Conservation (phyloP, 2,113 vertebrate species). For the Tichodroma muraria region DNA sequence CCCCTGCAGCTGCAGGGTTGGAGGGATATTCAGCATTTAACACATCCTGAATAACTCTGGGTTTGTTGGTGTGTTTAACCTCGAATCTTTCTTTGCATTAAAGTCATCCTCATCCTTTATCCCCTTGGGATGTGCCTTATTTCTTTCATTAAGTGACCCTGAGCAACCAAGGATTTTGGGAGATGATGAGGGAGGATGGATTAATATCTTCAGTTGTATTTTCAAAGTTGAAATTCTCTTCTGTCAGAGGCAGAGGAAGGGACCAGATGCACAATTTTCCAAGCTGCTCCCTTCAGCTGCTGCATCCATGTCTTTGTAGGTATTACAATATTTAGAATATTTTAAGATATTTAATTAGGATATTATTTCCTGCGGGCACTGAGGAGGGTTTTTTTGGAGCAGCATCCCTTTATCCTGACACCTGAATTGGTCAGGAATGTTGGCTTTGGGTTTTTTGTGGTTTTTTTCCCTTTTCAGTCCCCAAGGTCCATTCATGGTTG, state of each 20-base stretch:
- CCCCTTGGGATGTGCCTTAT: too few relatives aligned
- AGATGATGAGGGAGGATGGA: not conserved
- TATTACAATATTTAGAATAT: not conserved
- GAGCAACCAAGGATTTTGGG: not conserved
- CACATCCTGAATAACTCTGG: not conserved
- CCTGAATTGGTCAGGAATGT: not conserved
- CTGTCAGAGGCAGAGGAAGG: not conserved
- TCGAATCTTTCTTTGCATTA: not conserved
- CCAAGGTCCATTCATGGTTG: not conserved
- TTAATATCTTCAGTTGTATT: rapidly evolving
- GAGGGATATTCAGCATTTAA: not conserved
- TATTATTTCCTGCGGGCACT: not conserved
- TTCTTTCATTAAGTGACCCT: not conserved
- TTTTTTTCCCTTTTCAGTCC: not conserved
- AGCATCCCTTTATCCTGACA: not conserved
- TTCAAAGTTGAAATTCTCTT: not conserved
- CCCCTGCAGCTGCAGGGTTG: not conserved
- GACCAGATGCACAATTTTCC: not conserved
- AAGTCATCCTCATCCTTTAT: not conserved
- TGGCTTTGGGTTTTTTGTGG: not conserved
- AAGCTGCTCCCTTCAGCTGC: not conserved
- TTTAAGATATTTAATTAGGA: not conserved
- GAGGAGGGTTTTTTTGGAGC: not conserved
- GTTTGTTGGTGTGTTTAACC: not conserved
- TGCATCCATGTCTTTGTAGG: rapidly evolving